phyloP scores from a whole-genome alignment of 2,113 vertebrate species.

The Bambusicola thoracicus region DNA sequence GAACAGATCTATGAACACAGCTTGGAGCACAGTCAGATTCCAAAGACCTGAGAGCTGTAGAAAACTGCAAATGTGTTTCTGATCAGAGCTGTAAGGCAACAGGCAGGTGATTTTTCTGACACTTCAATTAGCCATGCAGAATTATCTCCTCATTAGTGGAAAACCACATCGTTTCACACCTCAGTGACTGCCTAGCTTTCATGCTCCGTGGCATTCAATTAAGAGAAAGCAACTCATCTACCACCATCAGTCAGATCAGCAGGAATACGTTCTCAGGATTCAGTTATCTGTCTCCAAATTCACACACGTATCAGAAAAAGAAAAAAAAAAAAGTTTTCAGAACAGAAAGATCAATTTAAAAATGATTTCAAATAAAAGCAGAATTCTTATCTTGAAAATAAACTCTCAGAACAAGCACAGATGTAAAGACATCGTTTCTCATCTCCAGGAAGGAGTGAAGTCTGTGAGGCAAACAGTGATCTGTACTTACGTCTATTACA shows the following conservation, averaged over 20 bases:
- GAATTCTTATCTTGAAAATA: not conserved
- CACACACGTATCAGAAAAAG: not conserved
- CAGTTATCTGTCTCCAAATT: constrained; percentile 29
- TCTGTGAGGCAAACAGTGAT: not conserved
- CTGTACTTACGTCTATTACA: not conserved
- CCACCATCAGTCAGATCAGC: constrained; percentile 9
- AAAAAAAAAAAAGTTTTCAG: not conserved
- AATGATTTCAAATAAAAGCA: not conserved
- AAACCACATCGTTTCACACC: constrained; percentile 33
- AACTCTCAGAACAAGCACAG: not conserved
- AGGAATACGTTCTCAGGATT: not conserved
- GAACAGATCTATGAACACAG: not conserved
- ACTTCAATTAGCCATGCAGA: not conserved
- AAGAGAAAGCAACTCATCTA: not conserved
- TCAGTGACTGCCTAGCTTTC: not conserved
- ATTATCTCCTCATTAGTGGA: constrained; percentile 50
- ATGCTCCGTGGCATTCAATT: constrained; percentile 41
- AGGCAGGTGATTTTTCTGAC: constrained; percentile 33
- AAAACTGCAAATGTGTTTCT: not conserved
- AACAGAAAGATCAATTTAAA: not conserved
- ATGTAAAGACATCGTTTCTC: not conserved
- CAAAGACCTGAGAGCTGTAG: not conserved
- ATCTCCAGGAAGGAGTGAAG: not conserved
- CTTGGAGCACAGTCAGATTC: not conserved
- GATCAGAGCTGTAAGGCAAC: constrained; percentile 13